Base-by-base conservation (phyloP, 2,113 vertebrate genomes). In the Condylura cristata region DNA sequence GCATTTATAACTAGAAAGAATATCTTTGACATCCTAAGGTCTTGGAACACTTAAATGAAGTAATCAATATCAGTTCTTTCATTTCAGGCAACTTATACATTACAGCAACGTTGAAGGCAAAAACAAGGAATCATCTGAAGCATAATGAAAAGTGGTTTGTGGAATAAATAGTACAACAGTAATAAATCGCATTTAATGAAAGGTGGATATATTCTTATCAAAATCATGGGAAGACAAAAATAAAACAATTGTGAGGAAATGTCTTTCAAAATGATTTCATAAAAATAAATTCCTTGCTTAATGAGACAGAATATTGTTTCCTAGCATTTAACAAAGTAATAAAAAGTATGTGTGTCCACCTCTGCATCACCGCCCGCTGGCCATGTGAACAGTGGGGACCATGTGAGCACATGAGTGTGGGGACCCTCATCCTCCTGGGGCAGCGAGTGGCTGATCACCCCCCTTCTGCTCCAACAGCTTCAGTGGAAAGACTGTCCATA, bases 71-170 rank as follows among this genome's bases (percentile, higher is more conserved):
- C 2, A 65, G 66, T 61, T 72, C 56, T 95, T 81, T 89, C 51
- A 96, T 91, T 93, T 79, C 63, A 80, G 30, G 44, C 17, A 91
- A 71, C 48, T 87, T 70, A 68, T 61, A 66, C 93, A 71, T 92
- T 93, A 95, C 93, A 94, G 92, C n/a, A 91, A 70, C 87, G 51
- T 93, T 87, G 72, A 86, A 80, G 44, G n/a, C 24, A 32, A 95
- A 96, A 94, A 89, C 66, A 94, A 56, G 92, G 75, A 92, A 34
- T 80, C 85, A 93, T 58, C 61, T 85, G 56, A 87, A 96, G 24
- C 39, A 79, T 66, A 97, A 97, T 88, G 92, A 92, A 93, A 95
- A 93, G 37, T 74, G 96, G 63, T 88, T 91, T 90, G 26, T 79
- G 26, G 70, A 96, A 90, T 93, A 72, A 94, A 44, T 68, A 89